phyloP scores from a whole-genome alignment of 2,113 vertebrate species.

The Eubucco bourcierii region DNA sequence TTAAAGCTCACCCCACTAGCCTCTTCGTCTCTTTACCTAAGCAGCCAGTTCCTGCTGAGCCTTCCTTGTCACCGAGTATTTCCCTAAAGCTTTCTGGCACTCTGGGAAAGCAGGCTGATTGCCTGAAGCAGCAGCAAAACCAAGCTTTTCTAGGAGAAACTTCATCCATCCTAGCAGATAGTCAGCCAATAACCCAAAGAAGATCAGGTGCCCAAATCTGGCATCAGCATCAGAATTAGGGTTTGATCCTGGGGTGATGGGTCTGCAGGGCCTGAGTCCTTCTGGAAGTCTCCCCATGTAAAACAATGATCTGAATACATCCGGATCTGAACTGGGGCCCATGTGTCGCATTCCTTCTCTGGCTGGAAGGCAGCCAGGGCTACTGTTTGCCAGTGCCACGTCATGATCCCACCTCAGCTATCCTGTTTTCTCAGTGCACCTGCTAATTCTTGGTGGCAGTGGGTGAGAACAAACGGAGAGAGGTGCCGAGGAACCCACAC shows the following conservation, averaged over 20 bases:
- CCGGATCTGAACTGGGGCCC: neutral
- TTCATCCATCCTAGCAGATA: neutral
- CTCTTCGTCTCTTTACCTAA: neutral
- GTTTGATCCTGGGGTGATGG: neutral
- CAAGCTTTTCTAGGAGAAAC: neutral
- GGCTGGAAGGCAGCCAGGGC: slow-evolving; percentile 11
- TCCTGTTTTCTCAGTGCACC: slow-evolving; percentile 2
- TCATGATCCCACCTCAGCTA: neutral
- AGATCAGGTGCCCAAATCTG: neutral
- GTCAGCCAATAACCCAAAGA: neutral
- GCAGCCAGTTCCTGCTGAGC: neutral
- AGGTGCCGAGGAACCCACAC: neutral
- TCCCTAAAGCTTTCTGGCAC: neutral
- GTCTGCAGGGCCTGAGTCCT: neutral
- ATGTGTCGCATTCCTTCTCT: neutral
- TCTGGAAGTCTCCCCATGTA: neutral
- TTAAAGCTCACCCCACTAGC: neutral
- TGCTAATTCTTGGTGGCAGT: neutral
- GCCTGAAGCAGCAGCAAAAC: neutral
- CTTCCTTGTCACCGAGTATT: neutral
- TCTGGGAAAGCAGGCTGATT: neutral
- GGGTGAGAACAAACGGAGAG: rapidly evolving
- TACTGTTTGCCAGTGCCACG: neutral
- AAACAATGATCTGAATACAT: rapidly evolving
- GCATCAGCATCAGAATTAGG: neutral